These are phyloP conservation scores for Papilio gigon DNA, from an alignment of 2,888 invertebrate species.

Conservation along the genomic window DNA sequence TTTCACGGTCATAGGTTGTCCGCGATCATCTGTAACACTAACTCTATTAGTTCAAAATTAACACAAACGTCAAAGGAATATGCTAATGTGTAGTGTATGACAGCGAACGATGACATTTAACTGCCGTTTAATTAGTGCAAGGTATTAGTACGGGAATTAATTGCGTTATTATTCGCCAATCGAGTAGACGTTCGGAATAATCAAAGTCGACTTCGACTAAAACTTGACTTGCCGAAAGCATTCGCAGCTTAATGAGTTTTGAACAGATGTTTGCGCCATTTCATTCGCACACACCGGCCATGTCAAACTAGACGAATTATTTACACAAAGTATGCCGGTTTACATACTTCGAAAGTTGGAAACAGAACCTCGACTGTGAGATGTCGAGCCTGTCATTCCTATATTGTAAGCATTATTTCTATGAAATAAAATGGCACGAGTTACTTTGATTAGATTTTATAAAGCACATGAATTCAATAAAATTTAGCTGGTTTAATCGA, in stretches of 20 bases:
- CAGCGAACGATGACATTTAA: constrained; percentile 17
- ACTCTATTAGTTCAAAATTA: constrained; percentile 7
- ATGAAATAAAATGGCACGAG: too few species aligned
- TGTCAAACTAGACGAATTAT: constrained; percentile 67
- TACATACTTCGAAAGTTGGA: constrained; percentile 65
- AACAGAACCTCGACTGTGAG: constrained; percentile 52
- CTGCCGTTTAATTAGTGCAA: constrained; percentile 21
- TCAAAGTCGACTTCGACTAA: constrained; percentile 52
- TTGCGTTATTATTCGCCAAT: constrained; percentile 53
- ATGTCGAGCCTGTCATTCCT: constrained; percentile 61
- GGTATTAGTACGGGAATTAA: constrained; percentile 45
- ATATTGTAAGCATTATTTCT: constrained; percentile 52
- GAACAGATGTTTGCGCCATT: constrained; percentile 59
- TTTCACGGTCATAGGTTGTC: constrained; percentile 1
- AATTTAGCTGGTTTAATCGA: too few species aligned
- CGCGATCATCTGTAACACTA: constrained; percentile 9
- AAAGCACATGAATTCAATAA: too few species aligned
- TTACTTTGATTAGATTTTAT: too few species aligned
- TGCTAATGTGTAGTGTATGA: constrained; percentile 18
- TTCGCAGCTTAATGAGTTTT: constrained; percentile 62
- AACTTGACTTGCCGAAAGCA: constrained; percentile 56
- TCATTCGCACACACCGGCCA: constrained; percentile 63
- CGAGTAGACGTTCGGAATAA: constrained; percentile 50
- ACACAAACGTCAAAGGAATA: constrained; percentile 26
- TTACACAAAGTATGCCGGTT: constrained; percentile 58